A percentile compares a stretch with the other conserved stretches of the same genome.
Conservation (phyloP, 2,888 invertebrate species). For the Tenthredo notha region DNA sequence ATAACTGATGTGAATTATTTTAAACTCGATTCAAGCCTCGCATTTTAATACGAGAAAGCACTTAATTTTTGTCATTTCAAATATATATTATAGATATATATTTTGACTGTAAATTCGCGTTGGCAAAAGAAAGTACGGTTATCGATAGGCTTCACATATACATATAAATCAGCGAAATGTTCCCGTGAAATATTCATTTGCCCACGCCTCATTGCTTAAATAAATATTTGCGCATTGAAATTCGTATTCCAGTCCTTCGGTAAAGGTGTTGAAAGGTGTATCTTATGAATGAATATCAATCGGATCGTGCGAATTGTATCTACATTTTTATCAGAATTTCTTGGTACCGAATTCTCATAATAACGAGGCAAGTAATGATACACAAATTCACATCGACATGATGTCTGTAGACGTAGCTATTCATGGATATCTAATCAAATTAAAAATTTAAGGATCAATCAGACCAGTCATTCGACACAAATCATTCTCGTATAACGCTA, state of each 20-base stretch:
- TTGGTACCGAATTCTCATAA: not conserved
- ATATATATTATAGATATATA: slow-evolving; percentile 19
- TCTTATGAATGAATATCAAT: slow-evolving; percentile 34
- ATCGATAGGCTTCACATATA: not conserved
- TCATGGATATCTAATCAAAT: not conserved
- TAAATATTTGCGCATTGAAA: slow-evolving; percentile 41
- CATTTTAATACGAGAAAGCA: not conserved
- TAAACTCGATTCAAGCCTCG: not conserved
- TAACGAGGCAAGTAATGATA: not conserved
- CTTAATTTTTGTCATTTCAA: not conserved
- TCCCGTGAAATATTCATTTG: slow-evolving; percentile 26
- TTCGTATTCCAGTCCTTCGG: not conserved
- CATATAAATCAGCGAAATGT: not conserved
- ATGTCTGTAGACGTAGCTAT: not conserved
- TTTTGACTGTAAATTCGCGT: not conserved
- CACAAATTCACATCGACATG: not conserved
- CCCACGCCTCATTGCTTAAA: slow-evolving; percentile 35
- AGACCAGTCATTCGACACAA: not conserved
- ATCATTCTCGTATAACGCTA: not conserved
- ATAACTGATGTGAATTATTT: not conserved
- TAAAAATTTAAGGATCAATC: not conserved
- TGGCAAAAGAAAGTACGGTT: not conserved
- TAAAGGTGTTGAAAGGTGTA: not conserved
- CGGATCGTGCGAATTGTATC: not conserved
- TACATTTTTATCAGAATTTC: not conserved